These are phyloP conservation scores for Nysson spinosus DNA, from an alignment of 2,888 invertebrate species.

Conservation along the genomic window DNA sequence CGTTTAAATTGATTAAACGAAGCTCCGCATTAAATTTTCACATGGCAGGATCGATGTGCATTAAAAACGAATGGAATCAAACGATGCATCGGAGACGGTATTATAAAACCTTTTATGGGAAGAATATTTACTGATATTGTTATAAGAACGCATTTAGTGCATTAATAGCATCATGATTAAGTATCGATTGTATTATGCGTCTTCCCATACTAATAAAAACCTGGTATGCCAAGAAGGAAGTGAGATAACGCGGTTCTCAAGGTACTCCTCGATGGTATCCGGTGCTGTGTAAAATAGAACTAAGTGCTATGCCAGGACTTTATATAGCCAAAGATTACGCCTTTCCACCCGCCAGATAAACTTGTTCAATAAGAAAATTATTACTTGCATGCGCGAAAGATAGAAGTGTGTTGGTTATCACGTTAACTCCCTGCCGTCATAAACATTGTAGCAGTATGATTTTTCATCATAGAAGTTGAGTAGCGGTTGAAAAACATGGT, in stretches of 20 bases:
- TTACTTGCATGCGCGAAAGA: not conserved
- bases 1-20: conserved; percentile 44
- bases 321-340: conserved; percentile 14
- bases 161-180: not conserved
- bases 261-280: conserved; percentile 1
- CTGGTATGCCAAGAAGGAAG: not conserved
- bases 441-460: too few relatives aligned
- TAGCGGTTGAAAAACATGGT: too few relatives aligned
- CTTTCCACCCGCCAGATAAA: conserved; percentile 10
- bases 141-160: not conserved
- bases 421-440: too few relatives aligned
- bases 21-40: conserved; percentile 41
- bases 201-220: not conserved
- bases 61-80: too few relatives aligned
- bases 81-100: too few relatives aligned
- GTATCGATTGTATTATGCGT: not conserved
- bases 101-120: too few relatives aligned
- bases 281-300: not conserved
- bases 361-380: not conserved
- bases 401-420: too few relatives aligned
- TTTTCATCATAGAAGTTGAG: too few relatives aligned
- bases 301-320: not conserved
- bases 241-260: not conserved
- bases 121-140: not conserved
- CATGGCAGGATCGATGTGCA: conserved; percentile 4